Evolutionary conservation across 2,888 invertebrate genomes (phyloP), one percentile per base, ranked within the genome.

Genomic region (Malacosoma neustria): DNA sequence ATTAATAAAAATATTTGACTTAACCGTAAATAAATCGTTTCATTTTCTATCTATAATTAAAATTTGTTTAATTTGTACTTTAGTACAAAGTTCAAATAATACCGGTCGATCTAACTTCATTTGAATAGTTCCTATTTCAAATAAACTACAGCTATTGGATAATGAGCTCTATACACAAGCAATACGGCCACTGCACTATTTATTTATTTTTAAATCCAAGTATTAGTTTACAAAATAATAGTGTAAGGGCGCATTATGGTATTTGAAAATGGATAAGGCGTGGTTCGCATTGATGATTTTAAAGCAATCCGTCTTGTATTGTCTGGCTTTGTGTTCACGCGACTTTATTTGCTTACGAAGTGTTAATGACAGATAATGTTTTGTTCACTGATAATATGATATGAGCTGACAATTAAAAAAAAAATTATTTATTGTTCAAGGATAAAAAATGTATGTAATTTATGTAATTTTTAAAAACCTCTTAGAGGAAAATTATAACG

Each of bases 101-200:
- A 48, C 30, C 68, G 64, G 74, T 46, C 39, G 38, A 41, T 49
- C 62, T 61, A 66, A 49, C 57, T 77, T 81, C 80, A 80, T 72
- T 71, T 66, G 70, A 63, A 73, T 56, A 66, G 62, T 75, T 79
- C 72, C 67, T 77, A 77, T 72, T 71, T 63, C 46, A 64, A 67
- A 71, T 72, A 61, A 51, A 54, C n/a, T 35, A 39, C 30, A 1
- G 7, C 36, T 37, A 31, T 30, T 30, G 11, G 1, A 59, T 36
- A 43, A 36, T 41, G 14, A 31, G 35, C 37, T 39, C 38, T 57
- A 55, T 45, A 11, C 2, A 2, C 1, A 13, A 9, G 22, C 2
- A 22, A 22, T 22, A 22, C 5, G 22, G 1, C 2, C 9, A 3
- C 9, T 2, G 22, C 7, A 9, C 2, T 22, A 7, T 4, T 4